These are phyloP conservation scores for Tricholauxania praeusta DNA, from an alignment of 2,888 invertebrate species.

Conservation along the genomic window DNA sequence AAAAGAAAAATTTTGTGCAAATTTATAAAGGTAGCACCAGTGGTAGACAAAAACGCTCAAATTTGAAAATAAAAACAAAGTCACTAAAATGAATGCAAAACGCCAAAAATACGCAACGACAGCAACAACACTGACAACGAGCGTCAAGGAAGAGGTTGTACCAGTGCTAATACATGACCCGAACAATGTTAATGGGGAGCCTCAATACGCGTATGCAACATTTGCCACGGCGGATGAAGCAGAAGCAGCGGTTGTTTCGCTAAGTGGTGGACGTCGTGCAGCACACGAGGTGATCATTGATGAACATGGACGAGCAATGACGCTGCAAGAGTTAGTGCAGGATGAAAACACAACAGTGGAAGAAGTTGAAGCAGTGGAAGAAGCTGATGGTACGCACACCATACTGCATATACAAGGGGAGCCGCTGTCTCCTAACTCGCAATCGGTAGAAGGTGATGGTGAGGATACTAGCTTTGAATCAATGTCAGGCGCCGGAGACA, in stretches of 20 bases:
- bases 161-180: conserved; percentile 61
- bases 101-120: conserved; percentile 57
- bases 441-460: conserved; percentile 41
- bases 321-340: conserved; percentile 57
- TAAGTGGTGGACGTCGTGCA: conserved; percentile 52
- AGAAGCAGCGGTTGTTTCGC: conserved; percentile 62
- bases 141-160: conserved; percentile 58
- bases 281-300: conserved; percentile 63
- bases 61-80: no score
- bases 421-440: conserved; percentile 42
- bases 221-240: conserved; percentile 59
- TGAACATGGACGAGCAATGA: conserved; percentile 61
- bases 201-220: conserved; percentile 63
- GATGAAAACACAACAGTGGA: conserved; percentile 56
- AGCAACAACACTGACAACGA: conserved; percentile 44
- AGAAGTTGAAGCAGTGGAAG: conserved; percentile 59
- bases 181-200: conserved; percentile 51
- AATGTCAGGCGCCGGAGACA: conserved; percentile 42
- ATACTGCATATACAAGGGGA: conserved; percentile 55
- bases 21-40: no score
- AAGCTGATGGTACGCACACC: conserved; percentile 60
- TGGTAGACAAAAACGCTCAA: no score
- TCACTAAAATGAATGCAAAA: conserved; percentile 57
- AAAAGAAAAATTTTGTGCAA: conserved; percentile 36
- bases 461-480: conserved; percentile 50